Percentiles rank a stretch among this genome's conserved stretches.
Conservation (phyloP, 1,140 invertebrate species). For the Whitmania pigra region DNA sequence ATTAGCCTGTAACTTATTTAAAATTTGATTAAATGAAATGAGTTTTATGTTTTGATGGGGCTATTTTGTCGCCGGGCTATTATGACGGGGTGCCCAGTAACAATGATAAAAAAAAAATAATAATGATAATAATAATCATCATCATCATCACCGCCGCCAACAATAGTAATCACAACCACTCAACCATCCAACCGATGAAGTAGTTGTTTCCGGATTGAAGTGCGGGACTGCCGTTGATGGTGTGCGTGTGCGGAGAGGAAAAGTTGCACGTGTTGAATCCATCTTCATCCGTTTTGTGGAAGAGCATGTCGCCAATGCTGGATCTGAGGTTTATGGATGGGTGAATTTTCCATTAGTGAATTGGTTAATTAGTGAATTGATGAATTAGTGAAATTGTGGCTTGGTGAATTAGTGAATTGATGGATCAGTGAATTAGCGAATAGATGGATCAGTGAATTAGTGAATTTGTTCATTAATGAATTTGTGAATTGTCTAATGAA, state of each 20-base stretch:
- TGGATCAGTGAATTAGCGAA: background rate
- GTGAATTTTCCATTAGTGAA: background rate
- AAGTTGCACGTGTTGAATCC: background rate
- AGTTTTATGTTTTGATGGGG: no score
- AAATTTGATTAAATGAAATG: no score
- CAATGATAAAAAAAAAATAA: no score
- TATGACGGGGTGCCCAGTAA: no score
- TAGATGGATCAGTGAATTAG: background rate
- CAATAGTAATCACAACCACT: no score
- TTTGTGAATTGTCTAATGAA: no score
- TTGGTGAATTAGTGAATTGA: background rate
- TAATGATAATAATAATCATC: no score
- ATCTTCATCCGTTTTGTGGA: background rate
- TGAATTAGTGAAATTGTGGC: no score
- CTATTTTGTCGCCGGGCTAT: no score
- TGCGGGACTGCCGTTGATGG: background rate
- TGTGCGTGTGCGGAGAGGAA: background rate
- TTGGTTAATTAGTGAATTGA: background rate
- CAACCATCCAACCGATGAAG: background rate
- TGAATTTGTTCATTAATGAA: no score
- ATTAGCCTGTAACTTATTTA: no score
- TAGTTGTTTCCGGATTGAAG: background rate
- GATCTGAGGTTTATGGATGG: background rate
- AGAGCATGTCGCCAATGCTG: background rate
- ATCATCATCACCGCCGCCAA: no score